These are phyloP conservation scores for Napeogenes inachia DNA, from an alignment of 2,888 invertebrate genomes.

Conservation along the genomic window DNA sequence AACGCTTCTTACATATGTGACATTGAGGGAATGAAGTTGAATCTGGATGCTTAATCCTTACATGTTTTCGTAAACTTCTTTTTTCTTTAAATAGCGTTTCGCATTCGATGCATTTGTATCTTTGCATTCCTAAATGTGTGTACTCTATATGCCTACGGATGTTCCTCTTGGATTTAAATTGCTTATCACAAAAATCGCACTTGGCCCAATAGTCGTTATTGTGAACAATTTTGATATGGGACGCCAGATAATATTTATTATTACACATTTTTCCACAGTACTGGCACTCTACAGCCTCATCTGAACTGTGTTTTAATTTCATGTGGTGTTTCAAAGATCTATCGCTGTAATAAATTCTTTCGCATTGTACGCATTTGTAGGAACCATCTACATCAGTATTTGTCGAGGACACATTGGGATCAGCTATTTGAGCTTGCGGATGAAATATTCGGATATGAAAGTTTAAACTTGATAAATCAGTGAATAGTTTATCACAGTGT, in stretches of 20 bases:
- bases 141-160: conserved; percentile 61
- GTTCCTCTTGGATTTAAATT: conserved; percentile 61
- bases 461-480: conserved; percentile 55
- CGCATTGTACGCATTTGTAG: conserved; percentile 53
- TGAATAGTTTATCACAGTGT: conserved; percentile 61
- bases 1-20: conserved; percentile 59
- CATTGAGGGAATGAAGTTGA: conserved; percentile 59
- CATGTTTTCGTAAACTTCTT: conserved; percentile 59
- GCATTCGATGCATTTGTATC: conserved; percentile 63
- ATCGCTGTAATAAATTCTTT: conserved; percentile 56
- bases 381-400: conserved; percentile 39
- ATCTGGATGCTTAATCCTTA: conserved; percentile 57
- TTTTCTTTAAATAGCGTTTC: conserved; percentile 65
- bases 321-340: conserved; percentile 61
- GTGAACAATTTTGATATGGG: conserved; percentile 61
- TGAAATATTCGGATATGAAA: conserved; percentile 62
- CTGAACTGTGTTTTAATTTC: conserved; percentile 57
- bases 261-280: conserved; percentile 55
- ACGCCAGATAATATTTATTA: conserved; percentile 61
- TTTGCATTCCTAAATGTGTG: conserved; percentile 59
- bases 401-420: conserved; percentile 51
- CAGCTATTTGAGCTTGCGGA: conserved; percentile 55
- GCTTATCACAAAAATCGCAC: conserved; percentile 63
- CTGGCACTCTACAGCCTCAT: conserved; percentile 51
- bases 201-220: conserved; percentile 49